phyloP scores from a whole-genome alignment of 1,140 invertebrate genomes.

The Drosophila dunni region DNA sequence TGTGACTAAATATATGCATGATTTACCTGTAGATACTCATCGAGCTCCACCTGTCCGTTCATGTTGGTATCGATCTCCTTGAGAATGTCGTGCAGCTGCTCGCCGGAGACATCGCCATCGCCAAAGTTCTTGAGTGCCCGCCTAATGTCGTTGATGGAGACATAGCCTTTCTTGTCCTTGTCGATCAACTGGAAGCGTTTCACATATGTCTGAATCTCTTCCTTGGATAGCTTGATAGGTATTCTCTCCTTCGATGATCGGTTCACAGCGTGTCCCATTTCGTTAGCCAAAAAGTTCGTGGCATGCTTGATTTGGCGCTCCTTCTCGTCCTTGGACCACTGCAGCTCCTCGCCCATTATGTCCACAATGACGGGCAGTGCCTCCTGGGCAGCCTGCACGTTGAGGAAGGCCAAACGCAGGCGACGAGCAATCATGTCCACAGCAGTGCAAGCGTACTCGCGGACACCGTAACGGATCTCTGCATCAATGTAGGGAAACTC shows the following conservation, averaged over 20 bases:
- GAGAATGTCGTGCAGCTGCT: conserved; percentile 98
- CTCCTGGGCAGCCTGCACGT: conserved; percentile 98
- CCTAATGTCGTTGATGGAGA: conserved; percentile 98
- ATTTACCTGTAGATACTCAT: conserved; percentile 98
- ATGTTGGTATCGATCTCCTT: conserved; percentile 99
- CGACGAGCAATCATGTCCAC: conserved; percentile 98
- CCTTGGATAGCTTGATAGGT: conserved; percentile 96
- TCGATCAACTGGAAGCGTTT: conserved; percentile 98
- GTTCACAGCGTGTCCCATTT: conserved; percentile 99
- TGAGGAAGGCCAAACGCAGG: conserved; percentile 96
- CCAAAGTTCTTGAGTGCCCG: conserved; percentile 96
- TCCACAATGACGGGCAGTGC: conserved; percentile 95
- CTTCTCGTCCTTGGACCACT: conserved; percentile 95
- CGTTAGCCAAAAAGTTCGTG: conserved; percentile 93
- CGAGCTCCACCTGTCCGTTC: conserved; percentile 99
- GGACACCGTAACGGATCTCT: conserved; percentile 96
- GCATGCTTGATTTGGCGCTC: conserved; percentile 91
- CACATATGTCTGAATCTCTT: conserved; percentile 97
- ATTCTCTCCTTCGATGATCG: conserved; percentile 93
- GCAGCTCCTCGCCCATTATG: conserved; percentile 98
- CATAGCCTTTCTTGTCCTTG: conserved; percentile 98
- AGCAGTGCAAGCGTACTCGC: conserved; percentile 98
- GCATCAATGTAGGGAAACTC: conserved; percentile 99
- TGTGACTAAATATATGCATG: background rate
- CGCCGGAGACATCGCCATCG: conserved; percentile 94